A percentile compares a stretch with the other conserved stretches of the same genome.
phyloP scores from a whole-genome alignment of 2,888 invertebrate genomes.

The Iselma pallidipennis region DNA sequence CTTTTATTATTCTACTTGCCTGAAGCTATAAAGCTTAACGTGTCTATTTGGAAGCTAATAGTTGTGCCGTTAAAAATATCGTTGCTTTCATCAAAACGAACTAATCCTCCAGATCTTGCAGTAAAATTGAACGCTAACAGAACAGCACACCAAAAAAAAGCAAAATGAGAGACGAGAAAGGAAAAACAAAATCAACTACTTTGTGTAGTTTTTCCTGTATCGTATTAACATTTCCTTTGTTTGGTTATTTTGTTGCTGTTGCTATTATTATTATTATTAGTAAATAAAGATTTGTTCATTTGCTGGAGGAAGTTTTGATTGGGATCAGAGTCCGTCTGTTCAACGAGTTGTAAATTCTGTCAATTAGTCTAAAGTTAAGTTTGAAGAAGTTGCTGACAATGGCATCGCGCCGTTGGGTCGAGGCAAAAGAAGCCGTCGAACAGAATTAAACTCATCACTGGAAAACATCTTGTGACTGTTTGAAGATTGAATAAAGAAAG shows the following conservation, averaged over 20 bases:
- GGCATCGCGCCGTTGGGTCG: background rate
- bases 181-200: too few species aligned
- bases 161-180: too few species aligned
- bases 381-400: conserved; percentile 3
- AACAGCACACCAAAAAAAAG: background rate
- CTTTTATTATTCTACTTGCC: conserved; percentile 1
- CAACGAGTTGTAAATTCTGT: conserved; percentile 2
- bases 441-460: conserved; percentile 1
- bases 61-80: background rate
- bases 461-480: conserved; percentile 1
- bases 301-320: background rate
- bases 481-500: background rate
- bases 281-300: background rate
- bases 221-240: too few species aligned
- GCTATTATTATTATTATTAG: too few species aligned
- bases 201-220: too few species aligned
- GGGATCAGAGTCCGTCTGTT: background rate
- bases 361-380: background rate
- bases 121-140: background rate
- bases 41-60: background rate
- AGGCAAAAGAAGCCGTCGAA: background rate
- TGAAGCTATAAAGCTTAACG: background rate
- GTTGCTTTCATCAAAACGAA: background rate
- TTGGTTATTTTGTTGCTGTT: too few species aligned
- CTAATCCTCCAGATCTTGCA: background rate